A percentile compares a stretch with the other conserved stretches of the same genome.
These are phyloP conservation scores for Typhlomys cinereus DNA, from an alignment of 2,113 vertebrate genomes.

Conservation along the genomic window DNA sequence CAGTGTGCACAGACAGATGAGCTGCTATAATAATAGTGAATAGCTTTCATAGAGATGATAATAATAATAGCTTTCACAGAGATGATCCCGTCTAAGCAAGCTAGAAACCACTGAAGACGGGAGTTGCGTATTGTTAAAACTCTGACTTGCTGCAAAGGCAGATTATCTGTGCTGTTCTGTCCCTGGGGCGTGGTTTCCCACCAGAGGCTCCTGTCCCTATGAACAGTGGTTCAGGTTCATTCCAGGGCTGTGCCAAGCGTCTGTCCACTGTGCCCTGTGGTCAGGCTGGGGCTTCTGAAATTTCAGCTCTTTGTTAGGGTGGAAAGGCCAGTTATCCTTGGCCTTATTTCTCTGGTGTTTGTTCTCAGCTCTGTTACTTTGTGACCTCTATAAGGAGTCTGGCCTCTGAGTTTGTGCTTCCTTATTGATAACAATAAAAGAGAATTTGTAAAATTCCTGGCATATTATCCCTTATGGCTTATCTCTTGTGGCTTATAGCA, in stretches of 20 bases:
- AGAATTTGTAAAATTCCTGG: not conserved
- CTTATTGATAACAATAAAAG: conserved; percentile 36
- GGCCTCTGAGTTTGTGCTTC: conserved; percentile 16
- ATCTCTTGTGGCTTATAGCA: not conserved
- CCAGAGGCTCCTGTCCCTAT: not conserved
- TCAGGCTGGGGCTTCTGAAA: not conserved
- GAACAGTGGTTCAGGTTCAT: not conserved
- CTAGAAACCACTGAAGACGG: too few species aligned
- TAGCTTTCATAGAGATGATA: too few species aligned
- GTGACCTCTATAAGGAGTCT: not conserved
- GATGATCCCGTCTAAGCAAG: too few species aligned
- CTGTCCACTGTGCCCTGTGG: too few species aligned
- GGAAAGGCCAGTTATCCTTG: not conserved
- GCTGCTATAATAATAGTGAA: too few species aligned
- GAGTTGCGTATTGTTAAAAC: not conserved
- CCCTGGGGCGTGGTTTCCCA: not conserved
- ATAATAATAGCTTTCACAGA: too few species aligned
- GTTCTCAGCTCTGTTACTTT: not conserved
- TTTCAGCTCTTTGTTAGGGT: not conserved
- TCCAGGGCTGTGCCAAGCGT: not conserved
- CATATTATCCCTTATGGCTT: not conserved
- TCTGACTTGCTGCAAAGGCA: not conserved
- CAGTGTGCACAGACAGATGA: too few species aligned
- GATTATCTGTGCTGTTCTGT: not conserved
- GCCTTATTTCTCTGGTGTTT: not conserved